phyloP scores from a whole-genome alignment of 2,113 vertebrate species.

The Engraulis encrasicolus region DNA sequence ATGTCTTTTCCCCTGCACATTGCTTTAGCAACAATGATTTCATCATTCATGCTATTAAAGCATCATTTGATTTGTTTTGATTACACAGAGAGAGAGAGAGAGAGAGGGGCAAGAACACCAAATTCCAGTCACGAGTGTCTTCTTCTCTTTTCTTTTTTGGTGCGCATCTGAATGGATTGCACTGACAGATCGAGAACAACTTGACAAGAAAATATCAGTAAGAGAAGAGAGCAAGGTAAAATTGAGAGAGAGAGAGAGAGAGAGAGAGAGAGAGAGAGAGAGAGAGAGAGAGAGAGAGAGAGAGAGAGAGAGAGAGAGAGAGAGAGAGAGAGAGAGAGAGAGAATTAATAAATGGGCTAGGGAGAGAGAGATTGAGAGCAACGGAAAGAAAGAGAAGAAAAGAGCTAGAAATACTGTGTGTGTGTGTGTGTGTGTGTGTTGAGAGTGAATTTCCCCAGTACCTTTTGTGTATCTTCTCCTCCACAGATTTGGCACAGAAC shows the following conservation, averaged over 20 bases:
- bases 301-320: background rate
- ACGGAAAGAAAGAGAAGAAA: no score
- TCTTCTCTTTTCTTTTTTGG: background rate
- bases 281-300: background rate
- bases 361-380: no score
- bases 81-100: background rate
- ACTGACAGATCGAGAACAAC: background rate
- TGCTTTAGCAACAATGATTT: no score
- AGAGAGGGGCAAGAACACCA: background rate
- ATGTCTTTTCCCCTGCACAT: no score
- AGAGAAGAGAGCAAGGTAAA: no score
- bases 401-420: no score
- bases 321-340: background rate
- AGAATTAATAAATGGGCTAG: no score
- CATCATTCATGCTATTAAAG: no score
- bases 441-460: no score
- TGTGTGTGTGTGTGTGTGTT: no score
- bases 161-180: background rate
- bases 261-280: background rate
- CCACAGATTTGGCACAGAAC: conserved; percentile 88
- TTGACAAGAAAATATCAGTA: background rate
- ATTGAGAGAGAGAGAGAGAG: no score
- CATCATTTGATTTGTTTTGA: no score
- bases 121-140: background rate
- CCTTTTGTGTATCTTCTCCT: conserved; percentile 95